Percentiles rank a stretch among this genome's conserved stretches.
Conservation (phyloP, 2,888 invertebrate genomes). For the Colostygia pectinataria region DNA sequence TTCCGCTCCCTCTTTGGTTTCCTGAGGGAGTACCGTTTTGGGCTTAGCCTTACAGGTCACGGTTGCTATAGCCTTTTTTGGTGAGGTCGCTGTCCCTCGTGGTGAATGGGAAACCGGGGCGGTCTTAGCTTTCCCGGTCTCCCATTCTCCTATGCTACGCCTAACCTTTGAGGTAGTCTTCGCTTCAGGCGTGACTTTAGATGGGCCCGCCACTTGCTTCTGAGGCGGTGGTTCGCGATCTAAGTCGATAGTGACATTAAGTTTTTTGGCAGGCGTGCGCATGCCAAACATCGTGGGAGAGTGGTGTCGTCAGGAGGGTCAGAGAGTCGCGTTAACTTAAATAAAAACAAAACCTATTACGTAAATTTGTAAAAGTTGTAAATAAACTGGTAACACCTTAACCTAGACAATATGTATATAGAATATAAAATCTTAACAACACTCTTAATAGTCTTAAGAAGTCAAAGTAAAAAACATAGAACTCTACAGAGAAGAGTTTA, state of each 20-base stretch:
- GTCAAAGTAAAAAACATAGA: no score
- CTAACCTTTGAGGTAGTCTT: background rate
- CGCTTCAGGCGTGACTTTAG: background rate
- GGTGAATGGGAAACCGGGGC: background rate
- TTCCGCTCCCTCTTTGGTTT: background rate
- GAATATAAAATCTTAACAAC: no score
- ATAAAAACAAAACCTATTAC: no score
- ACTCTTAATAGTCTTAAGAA: no score
- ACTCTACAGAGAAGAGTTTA: no score
- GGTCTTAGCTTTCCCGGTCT: background rate
- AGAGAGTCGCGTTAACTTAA: no score
- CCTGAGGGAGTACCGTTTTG: background rate
- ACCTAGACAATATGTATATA: no score
- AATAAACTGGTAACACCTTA: no score
- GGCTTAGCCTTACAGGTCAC: background rate
- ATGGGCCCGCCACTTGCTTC: background rate
- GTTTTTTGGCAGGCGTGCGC: background rate
- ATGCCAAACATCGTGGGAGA: background rate
- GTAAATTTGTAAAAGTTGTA: no score
- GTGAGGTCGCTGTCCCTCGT: background rate
- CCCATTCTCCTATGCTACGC: background rate
- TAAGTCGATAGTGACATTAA: background rate
- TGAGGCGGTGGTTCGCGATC: background rate
- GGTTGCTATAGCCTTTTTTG: background rate
- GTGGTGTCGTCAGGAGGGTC: background rate